Percentiles rank a stretch among this genome's conserved stretches.
Evolutionary conservation across 2,797 vertebrate species (phyloP).

Genomic region (Gymnothorax reevesii): DNA sequence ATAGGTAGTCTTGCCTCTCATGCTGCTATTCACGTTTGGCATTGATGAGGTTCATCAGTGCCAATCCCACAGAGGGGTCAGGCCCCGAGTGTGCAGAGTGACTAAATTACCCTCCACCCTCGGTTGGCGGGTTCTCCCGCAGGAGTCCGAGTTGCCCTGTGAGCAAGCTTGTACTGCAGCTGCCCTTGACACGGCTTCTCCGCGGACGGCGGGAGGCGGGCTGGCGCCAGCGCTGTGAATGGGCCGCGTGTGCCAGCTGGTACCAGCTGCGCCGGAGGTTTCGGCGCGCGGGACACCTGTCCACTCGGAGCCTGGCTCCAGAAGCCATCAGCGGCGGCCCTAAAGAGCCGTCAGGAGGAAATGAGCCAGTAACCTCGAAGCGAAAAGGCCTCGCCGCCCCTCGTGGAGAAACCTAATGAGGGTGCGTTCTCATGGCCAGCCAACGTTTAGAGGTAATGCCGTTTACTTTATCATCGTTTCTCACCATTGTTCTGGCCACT

Average conservation of each 20-base stretch:
- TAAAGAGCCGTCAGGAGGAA: conserved; percentile 59
- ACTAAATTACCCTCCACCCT: conserved; percentile 60
- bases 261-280: conserved; percentile 55
- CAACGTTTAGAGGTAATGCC: conserved; percentile 55
- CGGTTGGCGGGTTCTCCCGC: conserved; percentile 51
- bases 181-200: conserved; percentile 63
- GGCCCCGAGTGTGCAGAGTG: conserved; percentile 51
- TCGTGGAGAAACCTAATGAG: conserved; percentile 54
- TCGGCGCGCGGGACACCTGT: conserved; percentile 56
- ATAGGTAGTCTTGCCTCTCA: conserved; percentile 43
- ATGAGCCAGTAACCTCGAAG: conserved; percentile 59
- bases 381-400: conserved; percentile 54
- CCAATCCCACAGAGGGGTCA: conserved; percentile 54
- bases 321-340: conserved; percentile 55
- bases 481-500: conserved; percentile 50
- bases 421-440: conserved; percentile 47
- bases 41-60: conserved; percentile 51
- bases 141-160: conserved; percentile 57
- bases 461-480: conserved; percentile 60
- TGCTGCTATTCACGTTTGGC: conserved; percentile 50
- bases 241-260: conserved; percentile 53
- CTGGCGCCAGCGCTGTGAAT: conserved; percentile 51
- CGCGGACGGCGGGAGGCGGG: conserved; percentile 47
- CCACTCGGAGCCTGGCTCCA: conserved; percentile 51
- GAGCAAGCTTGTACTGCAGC: conserved; percentile 61